A percentile compares a stretch with the other conserved stretches of the same genome.
These are phyloP conservation scores for Epinotia demarniana DNA, from an alignment of 2,888 invertebrate genomes.

Conservation along the genomic window DNA sequence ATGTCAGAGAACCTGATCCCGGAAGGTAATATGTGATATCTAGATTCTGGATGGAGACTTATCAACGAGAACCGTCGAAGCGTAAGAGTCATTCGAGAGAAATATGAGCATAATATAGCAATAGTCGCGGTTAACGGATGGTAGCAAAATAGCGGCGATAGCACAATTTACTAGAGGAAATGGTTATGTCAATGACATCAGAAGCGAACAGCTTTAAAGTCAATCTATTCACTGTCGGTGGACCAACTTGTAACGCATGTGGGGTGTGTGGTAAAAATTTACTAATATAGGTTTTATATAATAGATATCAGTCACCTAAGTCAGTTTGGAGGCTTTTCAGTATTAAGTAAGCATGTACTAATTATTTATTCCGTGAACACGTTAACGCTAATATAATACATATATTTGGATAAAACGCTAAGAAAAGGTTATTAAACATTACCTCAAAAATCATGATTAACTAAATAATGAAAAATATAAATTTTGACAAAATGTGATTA, in stretches of 20 bases:
- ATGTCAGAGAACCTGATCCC: background rate
- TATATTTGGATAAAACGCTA: background rate
- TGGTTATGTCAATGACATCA: constrained; percentile 3
- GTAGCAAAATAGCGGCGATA: constrained; percentile 5
- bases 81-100: background rate
- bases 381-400: too few species aligned
- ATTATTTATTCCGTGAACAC: too few species aligned
- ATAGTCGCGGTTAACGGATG: constrained; percentile 23
- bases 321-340: too few species aligned
- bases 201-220: constrained; percentile 1
- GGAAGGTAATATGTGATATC: background rate
- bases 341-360: too few species aligned
- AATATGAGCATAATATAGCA: background rate
- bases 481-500: too few species aligned
- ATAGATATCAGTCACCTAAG: background rate
- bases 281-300: too few species aligned
- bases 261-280: background rate
- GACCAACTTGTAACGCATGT: background rate
- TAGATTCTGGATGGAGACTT: background rate
- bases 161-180: constrained; percentile 30
- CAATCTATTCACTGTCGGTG: background rate
- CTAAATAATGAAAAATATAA: too few species aligned
- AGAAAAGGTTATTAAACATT: background rate
- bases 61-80: background rate
- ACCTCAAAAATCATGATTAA: background rate